Base-by-base conservation (phyloP, 1,140 invertebrate genomes). In the Megathymus violae region DNA sequence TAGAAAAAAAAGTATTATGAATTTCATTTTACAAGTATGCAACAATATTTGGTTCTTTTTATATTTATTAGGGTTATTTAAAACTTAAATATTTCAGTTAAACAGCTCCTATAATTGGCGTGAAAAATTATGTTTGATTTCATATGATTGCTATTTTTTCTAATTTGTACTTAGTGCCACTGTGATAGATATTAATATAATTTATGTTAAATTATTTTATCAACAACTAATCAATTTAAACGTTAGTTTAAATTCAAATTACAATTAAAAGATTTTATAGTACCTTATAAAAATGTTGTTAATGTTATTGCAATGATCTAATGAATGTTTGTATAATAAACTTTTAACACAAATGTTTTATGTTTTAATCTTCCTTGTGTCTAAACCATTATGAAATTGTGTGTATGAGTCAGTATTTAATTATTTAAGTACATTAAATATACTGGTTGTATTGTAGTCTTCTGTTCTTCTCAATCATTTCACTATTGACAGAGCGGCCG, bases 321-420 rank as follows among this genome's bases (percentile, higher is more conserved):
- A 61, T 66, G 48, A 61, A 73, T 67, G 46, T 80, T 80, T n/a
- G n/a, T 78, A 34, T 76, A 80, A 74, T 78, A 78, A 74, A 80
- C 41, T 43, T 63, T 66, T 76, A 69, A 73, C 71, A 62, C 14
- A 15, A 27, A 38, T 16, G 1, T 52, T 11, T 19, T 6, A 1
- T 11, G 5, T 38, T 51, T 27, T 17, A 19, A n/a, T n/a, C n/a
- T n/a, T n/a, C n/a, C n/a, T n/a, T n/a, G n/a, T n/a, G n/a, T n/a
- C n/a, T n/a, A n/a, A n/a, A n/a, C n/a, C n/a, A n/a, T n/a, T n/a
- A n/a, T n/a, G n/a, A n/a, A n/a, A n/a, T n/a, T n/a, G n/a, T n/a
- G n/a, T n/a, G n/a, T n/a, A n/a, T n/a, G n/a, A n/a, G n/a, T n/a
- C n/a, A n/a, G n/a, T n/a, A n/a, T n/a, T n/a, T n/a, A n/a, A n/a